Conservation (phyloP, 1,140 invertebrate species). For the Monochamus saltuarius region DNA sequence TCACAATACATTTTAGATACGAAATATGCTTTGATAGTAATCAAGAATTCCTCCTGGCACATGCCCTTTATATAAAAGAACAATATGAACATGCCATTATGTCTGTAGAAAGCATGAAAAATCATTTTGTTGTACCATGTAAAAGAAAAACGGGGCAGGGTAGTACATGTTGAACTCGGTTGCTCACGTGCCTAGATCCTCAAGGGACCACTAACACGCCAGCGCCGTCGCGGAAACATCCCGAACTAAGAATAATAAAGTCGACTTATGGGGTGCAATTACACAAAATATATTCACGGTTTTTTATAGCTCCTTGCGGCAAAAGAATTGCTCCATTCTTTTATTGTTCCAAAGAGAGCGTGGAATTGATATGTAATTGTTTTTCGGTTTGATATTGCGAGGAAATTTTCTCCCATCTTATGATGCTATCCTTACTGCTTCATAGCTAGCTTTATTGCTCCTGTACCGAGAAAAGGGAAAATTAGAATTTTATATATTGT, state of each 20-base stretch:
- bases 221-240: constrained; percentile 41
- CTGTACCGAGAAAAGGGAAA: no score
- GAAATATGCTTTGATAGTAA: no score
- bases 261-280: constrained; percentile 51
- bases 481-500: no score
- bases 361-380: constrained; percentile 51
- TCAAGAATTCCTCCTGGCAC: neutral
- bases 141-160: constrained; percentile 15
- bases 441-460: neutral
- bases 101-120: constrained; percentile 16
- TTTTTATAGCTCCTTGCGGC: constrained; percentile 52
- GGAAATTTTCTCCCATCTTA: constrained; percentile 25
- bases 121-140: constrained; percentile 21
- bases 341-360: constrained; percentile 45
- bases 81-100: constrained; percentile 13
- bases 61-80: constrained; percentile 17
- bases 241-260: constrained; percentile 50
- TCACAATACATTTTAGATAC: no score
- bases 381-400: constrained; percentile 40
- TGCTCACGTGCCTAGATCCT: constrained; percentile 41
- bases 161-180: constrained; percentile 3
- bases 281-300: constrained; percentile 52
- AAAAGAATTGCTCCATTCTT: constrained; percentile 49
- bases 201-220: constrained; percentile 46
- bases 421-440: neutral